Evolutionary conservation across 2,113 vertebrate genomes (phyloP).

Genomic region (Boleophthalmus pectinirostris): DNA sequence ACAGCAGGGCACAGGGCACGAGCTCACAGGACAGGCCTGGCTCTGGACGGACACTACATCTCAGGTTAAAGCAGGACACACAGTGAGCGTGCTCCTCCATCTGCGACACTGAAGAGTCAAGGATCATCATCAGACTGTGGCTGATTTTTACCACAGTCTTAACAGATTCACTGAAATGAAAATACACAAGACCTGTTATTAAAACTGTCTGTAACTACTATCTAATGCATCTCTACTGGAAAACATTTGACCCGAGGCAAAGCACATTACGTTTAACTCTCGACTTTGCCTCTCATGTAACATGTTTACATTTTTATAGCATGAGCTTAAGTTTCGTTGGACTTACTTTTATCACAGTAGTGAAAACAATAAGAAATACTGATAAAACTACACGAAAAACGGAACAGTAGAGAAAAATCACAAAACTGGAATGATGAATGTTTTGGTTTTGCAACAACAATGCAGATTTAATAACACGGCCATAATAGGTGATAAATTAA

Average conservation of each 20-base stretch:
- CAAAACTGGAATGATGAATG: background rate
- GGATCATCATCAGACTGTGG: background rate
- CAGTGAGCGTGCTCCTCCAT: conserved; percentile 92
- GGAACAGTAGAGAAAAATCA: background rate
- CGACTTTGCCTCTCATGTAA: background rate
- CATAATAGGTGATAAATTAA: background rate
- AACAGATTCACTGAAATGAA: conserved; percentile 12
- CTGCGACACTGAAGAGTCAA: conserved; percentile 17
- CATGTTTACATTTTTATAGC: background rate
- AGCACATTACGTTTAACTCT: too few species aligned
- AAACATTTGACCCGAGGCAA: background rate
- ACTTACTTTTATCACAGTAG: background rate
- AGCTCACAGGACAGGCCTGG: conserved; percentile 88
- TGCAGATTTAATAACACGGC: background rate
- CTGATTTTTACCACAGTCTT: conserved; percentile 63
- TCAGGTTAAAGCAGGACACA: conserved; percentile 87
- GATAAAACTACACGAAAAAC: background rate
- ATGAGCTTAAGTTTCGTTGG: background rate
- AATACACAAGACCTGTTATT: background rate
- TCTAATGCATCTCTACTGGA: background rate
- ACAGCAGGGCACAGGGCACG: conserved; percentile 84
- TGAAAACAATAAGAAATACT: background rate
- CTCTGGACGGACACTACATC: conserved; percentile 87
- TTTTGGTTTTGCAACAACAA: background rate
- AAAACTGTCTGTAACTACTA: background rate